Conservation (phyloP, 2,888 invertebrate genomes). For the Polydrusus pterygomalis region DNA sequence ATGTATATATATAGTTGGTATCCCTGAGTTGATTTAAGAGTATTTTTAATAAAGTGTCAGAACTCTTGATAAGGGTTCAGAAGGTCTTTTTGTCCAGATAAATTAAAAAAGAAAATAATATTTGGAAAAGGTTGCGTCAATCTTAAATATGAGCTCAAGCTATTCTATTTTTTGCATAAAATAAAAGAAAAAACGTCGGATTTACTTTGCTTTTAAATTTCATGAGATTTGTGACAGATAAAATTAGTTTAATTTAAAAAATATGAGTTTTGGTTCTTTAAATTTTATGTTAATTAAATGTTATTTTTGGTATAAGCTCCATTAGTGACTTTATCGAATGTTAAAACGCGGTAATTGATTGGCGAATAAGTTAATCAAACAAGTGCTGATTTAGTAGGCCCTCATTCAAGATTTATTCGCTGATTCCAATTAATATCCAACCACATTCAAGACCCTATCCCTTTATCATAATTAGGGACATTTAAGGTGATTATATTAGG, state of each 20-base stretch:
- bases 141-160: slow-evolving; percentile 1
- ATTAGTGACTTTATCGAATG: too few relatives aligned
- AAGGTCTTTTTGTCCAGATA: slow-evolving; percentile 8
- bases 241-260: not conserved
- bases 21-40: slow-evolving; percentile 13
- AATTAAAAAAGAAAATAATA: slow-evolving; percentile 17
- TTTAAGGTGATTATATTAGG: slow-evolving; percentile 54
- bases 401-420: slow-evolving; percentile 36
- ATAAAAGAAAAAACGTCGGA: not conserved
- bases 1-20: slow-evolving; percentile 2
- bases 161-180: slow-evolving; percentile 5
- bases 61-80: slow-evolving; percentile 19
- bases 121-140: slow-evolving; percentile 21
- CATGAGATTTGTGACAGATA: not conserved
- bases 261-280: too few relatives aligned
- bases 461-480: slow-evolving; percentile 52
- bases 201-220: not conserved
- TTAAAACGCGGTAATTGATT: slow-evolving; percentile 6
- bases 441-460: slow-evolving; percentile 42
- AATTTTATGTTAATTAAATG: too few relatives aligned
- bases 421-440: slow-evolving; percentile 52
- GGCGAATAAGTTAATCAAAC: slow-evolving; percentile 13
- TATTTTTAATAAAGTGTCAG: slow-evolving; percentile 19
- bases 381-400: slow-evolving; percentile 43
- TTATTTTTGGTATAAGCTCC: too few relatives aligned